A percentile compares a stretch with the other conserved stretches of the same genome.
Evolutionary conservation across 2,113 vertebrate species (phyloP).

Genomic region (Tamias sibiricus): DNA sequence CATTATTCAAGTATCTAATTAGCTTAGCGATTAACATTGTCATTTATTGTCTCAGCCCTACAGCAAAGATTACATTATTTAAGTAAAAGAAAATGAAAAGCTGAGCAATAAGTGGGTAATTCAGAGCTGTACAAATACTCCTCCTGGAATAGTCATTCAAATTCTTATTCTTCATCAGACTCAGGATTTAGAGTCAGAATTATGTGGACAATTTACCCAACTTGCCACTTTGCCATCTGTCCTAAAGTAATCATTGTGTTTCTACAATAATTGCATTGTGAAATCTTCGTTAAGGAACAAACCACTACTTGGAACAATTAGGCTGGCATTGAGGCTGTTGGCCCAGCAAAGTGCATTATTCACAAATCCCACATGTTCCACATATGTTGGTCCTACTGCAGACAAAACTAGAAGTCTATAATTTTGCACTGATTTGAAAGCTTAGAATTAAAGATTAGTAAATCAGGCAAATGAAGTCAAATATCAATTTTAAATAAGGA

Average conservation of each 20-base stretch:
- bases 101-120: slow-evolving; percentile 55
- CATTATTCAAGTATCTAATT: slow-evolving; percentile 54
- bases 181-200: slow-evolving; percentile 61
- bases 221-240: slow-evolving; percentile 77
- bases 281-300: slow-evolving; percentile 75
- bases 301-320: slow-evolving; percentile 70
- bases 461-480: slow-evolving; percentile 39
- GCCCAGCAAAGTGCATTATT: slow-evolving; percentile 58
- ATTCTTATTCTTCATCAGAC: slow-evolving; percentile 45
- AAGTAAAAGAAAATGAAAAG: slow-evolving; percentile 58
- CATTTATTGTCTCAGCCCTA: not conserved
- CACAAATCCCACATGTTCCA: slow-evolving; percentile 52
- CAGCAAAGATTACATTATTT: slow-evolving; percentile 59
- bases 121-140: slow-evolving; percentile 50
- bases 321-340: slow-evolving; percentile 63
- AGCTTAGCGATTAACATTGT: slow-evolving; percentile 54
- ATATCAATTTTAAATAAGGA: not conserved
- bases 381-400: slow-evolving; percentile 54
- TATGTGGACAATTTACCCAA: slow-evolving; percentile 65
- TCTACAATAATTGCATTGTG: slow-evolving; percentile 60
- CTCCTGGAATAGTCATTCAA: slow-evolving; percentile 36
- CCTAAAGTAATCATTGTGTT: slow-evolving; percentile 75
- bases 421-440: slow-evolving; percentile 41
- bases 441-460: not conserved
- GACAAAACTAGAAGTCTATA: slow-evolving; percentile 46